Evolutionary conservation across 2,797 vertebrate species (phyloP), one percentile per base, ranked within the genome.

Genomic region (Sebastolobus alascanus): DNA sequence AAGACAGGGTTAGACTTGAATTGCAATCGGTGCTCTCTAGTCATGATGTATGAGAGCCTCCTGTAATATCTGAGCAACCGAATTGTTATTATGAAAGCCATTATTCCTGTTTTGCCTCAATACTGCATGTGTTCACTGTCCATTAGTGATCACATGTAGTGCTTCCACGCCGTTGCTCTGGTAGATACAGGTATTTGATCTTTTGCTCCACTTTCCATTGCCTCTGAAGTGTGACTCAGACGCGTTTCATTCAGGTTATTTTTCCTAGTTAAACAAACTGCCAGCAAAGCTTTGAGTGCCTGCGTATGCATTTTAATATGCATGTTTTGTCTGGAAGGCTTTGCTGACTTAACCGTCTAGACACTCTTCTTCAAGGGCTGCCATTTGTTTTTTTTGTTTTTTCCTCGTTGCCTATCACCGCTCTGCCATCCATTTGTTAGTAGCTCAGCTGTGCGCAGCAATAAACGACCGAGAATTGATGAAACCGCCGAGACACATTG

Each of bases 381-480:
- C 59, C 33, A 67, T 90, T 90, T 72, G 37, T 77, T 77, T 73
- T 35, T 27, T 9, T 90, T 73, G 43, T 77, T 77, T 75, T 63
- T 22, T 22, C 73, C 25, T 31, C 16, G 63, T 78, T 77, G 33
- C 80, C 68, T 33, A 67, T 85, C 81, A 68, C 33, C 18, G 35
- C 58, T 68, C 55, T 77, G 75, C 58, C 73, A 59, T 73, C 80
- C 68, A 55, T 87, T 80, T 77, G 69, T 78, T 77, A 68, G 58
- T 5, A 55, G 40, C 75, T 75, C 63, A n/a, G 68, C 82, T 85
- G 68, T 68, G 67, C 68, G 6, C 77, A 46, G 84, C 79, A 84
- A 77, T 85, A 77, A 85, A 81, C 58, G 22, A 72, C 35, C 14
- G 38, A 67, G 71, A 82, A 89, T 69, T 64, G 77, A 89, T 87